Base-by-base conservation (phyloP, 2,113 vertebrate species). In the Caracal caracal region DNA sequence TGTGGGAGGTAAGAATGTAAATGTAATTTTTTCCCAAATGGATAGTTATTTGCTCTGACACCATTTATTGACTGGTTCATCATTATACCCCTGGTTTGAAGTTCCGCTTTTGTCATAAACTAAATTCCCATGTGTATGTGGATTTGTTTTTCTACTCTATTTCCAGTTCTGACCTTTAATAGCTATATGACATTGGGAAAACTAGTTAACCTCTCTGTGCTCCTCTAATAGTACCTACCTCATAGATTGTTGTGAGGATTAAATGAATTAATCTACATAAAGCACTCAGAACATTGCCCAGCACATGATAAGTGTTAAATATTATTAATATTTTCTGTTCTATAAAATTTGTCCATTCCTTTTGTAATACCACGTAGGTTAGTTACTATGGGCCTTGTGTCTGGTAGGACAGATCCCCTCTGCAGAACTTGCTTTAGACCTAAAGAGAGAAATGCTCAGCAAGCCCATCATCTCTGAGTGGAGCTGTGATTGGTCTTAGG, bases 341-440 rank as follows among this genome's bases (percentile, higher is more conserved):
- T 40, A 40, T 93, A 90, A 93, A 92, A 90, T 92, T 86, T 95
- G 53, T 95, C 65, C 51, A 26, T 82, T 96, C 26, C 82, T 96
- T 13, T 86, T 73, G 49, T 16, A 53, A 12, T 94, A 82, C 17
- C 22, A 26, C 65, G 5, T 80, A 71, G 47, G 61, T 95, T 86
- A 78, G 49, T 90, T 93, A 82, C 28, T 33, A 37, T 40, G 83
- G 66, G 16, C 15, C 61, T 97, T 78, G 47, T 80, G 63, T 95
- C 76, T 90, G 30, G 22, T 91, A 78, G 30, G 85, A 63, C 33
- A 95, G 5, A 93, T 90, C 53, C 20, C 37, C 49, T 95, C 28
- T 96, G 49, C 37, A 88, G 70, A 95, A 88, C 19, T 43, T 88
- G 28, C 33, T 84, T 87, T 75, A 24, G 33, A 94, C 66, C 47